Conservation (phyloP, 1,140 invertebrate genomes). For the Tenebrio molitor region DNA sequence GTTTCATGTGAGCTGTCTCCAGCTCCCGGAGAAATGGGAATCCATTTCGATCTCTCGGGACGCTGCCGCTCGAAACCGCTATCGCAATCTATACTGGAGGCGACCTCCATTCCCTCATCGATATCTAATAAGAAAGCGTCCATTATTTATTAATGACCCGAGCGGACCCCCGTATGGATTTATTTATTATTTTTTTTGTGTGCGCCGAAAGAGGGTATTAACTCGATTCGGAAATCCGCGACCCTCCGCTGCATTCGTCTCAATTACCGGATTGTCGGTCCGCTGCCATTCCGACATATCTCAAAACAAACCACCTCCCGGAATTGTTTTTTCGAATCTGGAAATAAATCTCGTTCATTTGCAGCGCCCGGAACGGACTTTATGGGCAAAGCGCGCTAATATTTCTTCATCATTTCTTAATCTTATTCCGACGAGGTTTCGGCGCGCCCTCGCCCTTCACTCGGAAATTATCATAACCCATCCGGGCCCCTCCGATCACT, state of each 20-base stretch:
- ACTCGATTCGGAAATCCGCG: constrained; percentile 1
- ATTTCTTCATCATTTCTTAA: constrained; percentile 59
- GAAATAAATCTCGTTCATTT: constrained; percentile 54
- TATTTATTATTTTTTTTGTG: constrained; percentile 18
- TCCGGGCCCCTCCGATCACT: background rate
- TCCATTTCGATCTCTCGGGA: constrained; percentile 50
- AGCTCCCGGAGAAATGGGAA: constrained; percentile 50
- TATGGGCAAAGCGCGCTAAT: constrained; percentile 49
- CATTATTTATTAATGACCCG: constrained; percentile 37
- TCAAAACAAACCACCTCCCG: constrained; percentile 8
- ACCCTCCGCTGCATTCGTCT: constrained; percentile 22
- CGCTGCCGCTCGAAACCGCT: constrained; percentile 34
- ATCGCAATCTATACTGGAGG: constrained; percentile 40
- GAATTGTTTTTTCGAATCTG: constrained; percentile 52
- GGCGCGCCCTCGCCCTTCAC: constrained; percentile 17
- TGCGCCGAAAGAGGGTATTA: background rate
- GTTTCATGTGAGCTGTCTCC: constrained; percentile 55
- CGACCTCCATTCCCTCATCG: constrained; percentile 31
- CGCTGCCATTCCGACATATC: constrained; percentile 14
- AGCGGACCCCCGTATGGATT: constrained; percentile 25
- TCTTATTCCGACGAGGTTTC: constrained; percentile 53
- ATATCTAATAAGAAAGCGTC: constrained; percentile 39
- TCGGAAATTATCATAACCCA: constrained; percentile 24
- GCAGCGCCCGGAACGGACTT: constrained; percentile 48
- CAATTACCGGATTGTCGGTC: constrained; percentile 25